Conservation (phyloP, 2,888 invertebrate species). For the Eupithecia dodoneata region DNA sequence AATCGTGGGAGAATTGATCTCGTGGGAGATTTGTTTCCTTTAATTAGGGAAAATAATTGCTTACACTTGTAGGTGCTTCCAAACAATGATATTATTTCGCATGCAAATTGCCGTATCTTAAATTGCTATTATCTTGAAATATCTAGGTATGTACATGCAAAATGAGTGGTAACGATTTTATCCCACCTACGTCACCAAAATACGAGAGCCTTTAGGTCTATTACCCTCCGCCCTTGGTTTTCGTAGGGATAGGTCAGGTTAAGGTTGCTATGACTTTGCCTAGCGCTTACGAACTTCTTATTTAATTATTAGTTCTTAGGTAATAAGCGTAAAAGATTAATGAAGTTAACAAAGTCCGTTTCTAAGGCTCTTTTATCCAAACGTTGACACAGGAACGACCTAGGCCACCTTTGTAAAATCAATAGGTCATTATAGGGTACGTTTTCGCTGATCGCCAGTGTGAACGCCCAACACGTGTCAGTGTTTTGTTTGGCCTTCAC, state of each 20-base stretch:
- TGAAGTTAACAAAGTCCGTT: background rate
- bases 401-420: background rate
- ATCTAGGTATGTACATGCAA: too few species aligned
- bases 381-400: background rate
- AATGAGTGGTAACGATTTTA: background rate
- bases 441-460: too few species aligned
- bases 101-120: background rate
- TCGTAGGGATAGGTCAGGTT: background rate
- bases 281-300: background rate
- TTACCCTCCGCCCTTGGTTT: background rate
- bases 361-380: background rate
- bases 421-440: background rate
- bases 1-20: background rate
- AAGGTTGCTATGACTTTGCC: background rate
- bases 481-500: too few species aligned
- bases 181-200: background rate
- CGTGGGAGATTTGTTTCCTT: constrained; percentile 1
- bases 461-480: too few species aligned
- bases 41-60: background rate
- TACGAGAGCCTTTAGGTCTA: background rate
- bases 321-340: background rate
- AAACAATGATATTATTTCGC: background rate
- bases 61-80: background rate
- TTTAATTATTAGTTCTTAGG: background rate
- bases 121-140: too few species aligned